These are phyloP conservation scores for Erpobdella octoculata DNA, from an alignment of 2,888 invertebrate species.

Conservation along the genomic window DNA sequence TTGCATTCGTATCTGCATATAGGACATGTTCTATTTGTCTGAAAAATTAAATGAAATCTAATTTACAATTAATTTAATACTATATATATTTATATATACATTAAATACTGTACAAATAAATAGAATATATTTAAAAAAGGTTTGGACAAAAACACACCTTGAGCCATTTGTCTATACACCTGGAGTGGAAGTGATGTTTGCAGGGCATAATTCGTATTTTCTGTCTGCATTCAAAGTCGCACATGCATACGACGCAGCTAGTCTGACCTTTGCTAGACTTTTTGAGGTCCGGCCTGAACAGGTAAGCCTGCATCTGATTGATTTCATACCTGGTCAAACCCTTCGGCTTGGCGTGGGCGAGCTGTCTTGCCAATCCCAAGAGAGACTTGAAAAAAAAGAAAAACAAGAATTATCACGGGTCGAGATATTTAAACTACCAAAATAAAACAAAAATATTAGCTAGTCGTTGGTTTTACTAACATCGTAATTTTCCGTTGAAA, in stretches of 20 bases:
- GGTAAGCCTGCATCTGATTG: conserved; percentile 24
- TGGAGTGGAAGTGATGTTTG: conserved; percentile 30
- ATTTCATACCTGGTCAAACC: conserved; percentile 25
- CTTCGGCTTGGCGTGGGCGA: conserved; percentile 22
- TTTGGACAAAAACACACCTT: conserved; percentile 1
- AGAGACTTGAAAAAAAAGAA: conserved; percentile 10
- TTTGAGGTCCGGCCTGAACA: conserved; percentile 17
- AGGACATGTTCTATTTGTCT: conserved; percentile 26
- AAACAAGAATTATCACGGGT: background rate
- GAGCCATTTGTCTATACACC: conserved; percentile 29
- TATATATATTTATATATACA: no score
- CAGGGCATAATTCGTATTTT: conserved; percentile 24
- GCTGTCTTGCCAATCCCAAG: conserved; percentile 26
- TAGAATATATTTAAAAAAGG: background rate
- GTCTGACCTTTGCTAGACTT: conserved; percentile 17
- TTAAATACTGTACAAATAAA: background rate
- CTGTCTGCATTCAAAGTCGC: conserved; percentile 28
- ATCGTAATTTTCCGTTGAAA: background rate
- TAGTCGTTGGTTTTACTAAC: no score
- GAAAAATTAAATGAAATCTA: no score
- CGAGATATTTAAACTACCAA: no score
- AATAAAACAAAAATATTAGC: no score
- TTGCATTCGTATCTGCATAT: conserved; percentile 21
- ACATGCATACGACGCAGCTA: conserved; percentile 29
- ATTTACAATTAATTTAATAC: no score